These are phyloP conservation scores for Cheilosia soror DNA, from an alignment of 2,888 invertebrate species.

Conservation along the genomic window DNA sequence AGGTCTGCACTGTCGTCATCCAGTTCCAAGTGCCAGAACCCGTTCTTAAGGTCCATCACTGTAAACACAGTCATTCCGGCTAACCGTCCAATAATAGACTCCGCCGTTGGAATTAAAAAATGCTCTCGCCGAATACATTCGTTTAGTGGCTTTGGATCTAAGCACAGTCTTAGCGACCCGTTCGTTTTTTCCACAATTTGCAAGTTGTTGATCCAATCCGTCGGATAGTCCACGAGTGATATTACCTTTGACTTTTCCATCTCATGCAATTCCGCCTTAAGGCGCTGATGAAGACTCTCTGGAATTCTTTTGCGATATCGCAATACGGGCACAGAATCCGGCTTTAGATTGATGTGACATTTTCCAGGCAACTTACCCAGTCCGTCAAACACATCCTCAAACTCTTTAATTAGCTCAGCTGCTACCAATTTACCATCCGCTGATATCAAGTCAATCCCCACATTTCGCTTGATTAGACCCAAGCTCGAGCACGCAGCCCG, in stretches of 20 bases:
- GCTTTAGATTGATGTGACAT: conserved; percentile 58
- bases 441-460: conserved; percentile 21
- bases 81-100: conserved; percentile 63
- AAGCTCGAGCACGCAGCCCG: conserved; percentile 29
- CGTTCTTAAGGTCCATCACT: conserved; percentile 50
- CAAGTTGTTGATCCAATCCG: conserved; percentile 67
- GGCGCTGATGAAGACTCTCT: conserved; percentile 52
- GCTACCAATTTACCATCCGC: conserved; percentile 23
- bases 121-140: conserved; percentile 76
- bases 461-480: conserved; percentile 21
- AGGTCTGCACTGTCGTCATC: too few species aligned
- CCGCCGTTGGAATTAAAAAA: conserved; percentile 77
- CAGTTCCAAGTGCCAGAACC: conserved; percentile 64
- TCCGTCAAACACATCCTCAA: conserved; percentile 59
- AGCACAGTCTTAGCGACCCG: conserved; percentile 63
- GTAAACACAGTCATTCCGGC: conserved; percentile 36
- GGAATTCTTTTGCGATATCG: conserved; percentile 76
- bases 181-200: conserved; percentile 69
- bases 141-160: conserved; percentile 75
- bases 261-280: conserved; percentile 55
- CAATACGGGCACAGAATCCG: conserved; percentile 67
- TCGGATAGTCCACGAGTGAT: conserved; percentile 57
- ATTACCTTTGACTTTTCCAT: conserved; percentile 56
- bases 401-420: conserved; percentile 20
- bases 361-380: conserved; percentile 68